Evolutionary conservation across 1,140 invertebrate species (phyloP).

Genomic region (Drosophila watanabei): DNA sequence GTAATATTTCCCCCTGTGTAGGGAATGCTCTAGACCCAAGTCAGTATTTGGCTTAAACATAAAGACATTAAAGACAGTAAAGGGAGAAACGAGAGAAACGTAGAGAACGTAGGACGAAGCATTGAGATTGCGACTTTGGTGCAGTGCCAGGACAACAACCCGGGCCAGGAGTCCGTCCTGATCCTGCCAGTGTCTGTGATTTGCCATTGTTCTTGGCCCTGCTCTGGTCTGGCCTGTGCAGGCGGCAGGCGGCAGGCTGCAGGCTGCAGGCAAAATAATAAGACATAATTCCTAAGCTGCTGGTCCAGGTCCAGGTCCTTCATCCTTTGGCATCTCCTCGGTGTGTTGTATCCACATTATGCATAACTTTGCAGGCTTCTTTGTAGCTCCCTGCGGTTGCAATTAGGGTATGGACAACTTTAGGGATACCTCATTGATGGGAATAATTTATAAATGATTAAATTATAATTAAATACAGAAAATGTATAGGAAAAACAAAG

Average conservation of each 20-base stretch:
- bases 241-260: neutral
- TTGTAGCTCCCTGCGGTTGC: conserved; percentile 12
- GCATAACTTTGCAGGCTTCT: conserved; percentile 57
- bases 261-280: conserved; percentile 72
- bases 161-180: conserved; percentile 1
- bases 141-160: conserved; percentile 60
- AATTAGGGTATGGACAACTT: neutral
- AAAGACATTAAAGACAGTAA: conserved; percentile 68
- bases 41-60: conserved; percentile 60
- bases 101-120: conserved; percentile 5
- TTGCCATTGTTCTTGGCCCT: conserved; percentile 55
- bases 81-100: neutral
- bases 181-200: conserved; percentile 37
- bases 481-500: neutral
- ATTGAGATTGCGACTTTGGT: conserved; percentile 61
- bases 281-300: conserved; percentile 72
- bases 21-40: neutral
- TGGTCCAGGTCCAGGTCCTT: conserved; percentile 25
- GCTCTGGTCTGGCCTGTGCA: conserved; percentile 10
- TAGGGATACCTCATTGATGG: neutral
- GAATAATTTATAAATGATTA: too few relatives aligned
- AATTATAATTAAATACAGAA: neutral
- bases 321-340: conserved; percentile 39
- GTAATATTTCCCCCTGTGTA: conserved; percentile 2
- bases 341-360: conserved; percentile 43